Evolutionary conservation across 2,888 invertebrate species (phyloP).

Genomic region (Lamellibrachia columna): DNA sequence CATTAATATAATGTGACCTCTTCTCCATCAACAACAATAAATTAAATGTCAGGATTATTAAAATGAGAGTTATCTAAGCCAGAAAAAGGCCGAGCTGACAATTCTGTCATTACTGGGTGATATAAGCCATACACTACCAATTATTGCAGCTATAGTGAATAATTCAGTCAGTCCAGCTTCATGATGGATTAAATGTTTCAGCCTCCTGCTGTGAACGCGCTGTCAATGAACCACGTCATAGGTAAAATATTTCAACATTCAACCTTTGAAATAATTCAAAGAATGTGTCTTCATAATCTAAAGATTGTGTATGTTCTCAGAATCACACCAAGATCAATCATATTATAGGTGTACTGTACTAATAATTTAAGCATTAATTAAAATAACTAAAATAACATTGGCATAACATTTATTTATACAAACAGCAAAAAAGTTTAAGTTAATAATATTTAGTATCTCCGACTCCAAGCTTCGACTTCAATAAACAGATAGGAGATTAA

Average conservation of each 20-base stretch:
- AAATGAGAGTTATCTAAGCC: neutral
- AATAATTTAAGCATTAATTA: neutral
- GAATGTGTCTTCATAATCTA: neutral
- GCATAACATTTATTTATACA: neutral
- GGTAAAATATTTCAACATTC: neutral
- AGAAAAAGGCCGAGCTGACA: neutral
- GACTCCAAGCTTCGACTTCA: neutral
- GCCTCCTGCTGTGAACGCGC: neutral
- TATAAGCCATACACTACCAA: neutral
- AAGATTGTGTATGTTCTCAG: neutral
- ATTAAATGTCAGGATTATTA: neutral
- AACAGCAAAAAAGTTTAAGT: neutral
- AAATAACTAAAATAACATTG: neutral
- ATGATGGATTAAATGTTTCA: neutral
- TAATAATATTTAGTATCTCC: neutral
- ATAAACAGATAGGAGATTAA: neutral
- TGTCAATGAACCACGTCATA: neutral
- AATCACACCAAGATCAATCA: too few species aligned
- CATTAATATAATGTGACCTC: neutral
- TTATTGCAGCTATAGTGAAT: neutral
- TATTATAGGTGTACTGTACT: neutral
- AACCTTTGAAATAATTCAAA: neutral
- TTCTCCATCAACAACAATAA: neutral
- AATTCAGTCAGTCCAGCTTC: neutral
- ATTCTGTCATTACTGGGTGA: neutral